phyloP scores from a whole-genome alignment of 1,140 invertebrate species.

The Saccostrea glomerata region DNA sequence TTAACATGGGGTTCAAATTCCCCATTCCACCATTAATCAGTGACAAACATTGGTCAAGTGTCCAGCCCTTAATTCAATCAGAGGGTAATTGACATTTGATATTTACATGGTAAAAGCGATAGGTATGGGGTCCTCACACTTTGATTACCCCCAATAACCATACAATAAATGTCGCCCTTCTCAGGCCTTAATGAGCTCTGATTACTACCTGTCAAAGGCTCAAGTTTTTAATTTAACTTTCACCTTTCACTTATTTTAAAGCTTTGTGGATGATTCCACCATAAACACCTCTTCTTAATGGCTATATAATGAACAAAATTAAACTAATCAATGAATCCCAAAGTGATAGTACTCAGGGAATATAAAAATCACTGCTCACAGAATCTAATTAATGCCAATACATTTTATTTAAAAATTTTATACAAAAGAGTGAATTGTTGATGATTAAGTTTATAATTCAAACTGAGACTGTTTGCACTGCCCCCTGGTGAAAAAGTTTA shows the following conservation, averaged over 20 bases:
- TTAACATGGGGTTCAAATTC: slow-evolving; percentile 12
- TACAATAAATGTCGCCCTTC: slow-evolving; percentile 18
- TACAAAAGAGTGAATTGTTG: neutral
- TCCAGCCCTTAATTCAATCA: slow-evolving; percentile 28
- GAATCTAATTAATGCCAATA: neutral
- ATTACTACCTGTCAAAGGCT: neutral
- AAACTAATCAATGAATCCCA: neutral
- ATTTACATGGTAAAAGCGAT: slow-evolving; percentile 17
- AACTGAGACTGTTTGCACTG: neutral
- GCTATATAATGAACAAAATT: neutral
- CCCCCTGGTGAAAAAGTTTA: neutral
- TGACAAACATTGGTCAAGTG: slow-evolving; percentile 27
- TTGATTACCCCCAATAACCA: slow-evolving; percentile 33
- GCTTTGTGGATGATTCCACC: neutral
- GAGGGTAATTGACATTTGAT: slow-evolving; percentile 28
- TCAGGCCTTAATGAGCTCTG: slow-evolving; percentile 16
- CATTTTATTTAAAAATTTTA: neutral
- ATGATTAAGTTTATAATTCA: neutral
- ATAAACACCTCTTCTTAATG: slow-evolving; percentile 16
- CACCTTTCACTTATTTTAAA: slow-evolving; percentile 9
- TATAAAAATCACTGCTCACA: slow-evolving; percentile 5
- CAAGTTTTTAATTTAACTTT: slow-evolving; percentile 21
- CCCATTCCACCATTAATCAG: slow-evolving; percentile 5
- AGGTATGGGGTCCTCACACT: slow-evolving; percentile 30
- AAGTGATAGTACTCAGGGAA: neutral